Evolutionary conservation across 2,888 invertebrate species (phyloP), one percentile per base, ranked within the genome.

Genomic region (Drosophila koepferae): DNA sequence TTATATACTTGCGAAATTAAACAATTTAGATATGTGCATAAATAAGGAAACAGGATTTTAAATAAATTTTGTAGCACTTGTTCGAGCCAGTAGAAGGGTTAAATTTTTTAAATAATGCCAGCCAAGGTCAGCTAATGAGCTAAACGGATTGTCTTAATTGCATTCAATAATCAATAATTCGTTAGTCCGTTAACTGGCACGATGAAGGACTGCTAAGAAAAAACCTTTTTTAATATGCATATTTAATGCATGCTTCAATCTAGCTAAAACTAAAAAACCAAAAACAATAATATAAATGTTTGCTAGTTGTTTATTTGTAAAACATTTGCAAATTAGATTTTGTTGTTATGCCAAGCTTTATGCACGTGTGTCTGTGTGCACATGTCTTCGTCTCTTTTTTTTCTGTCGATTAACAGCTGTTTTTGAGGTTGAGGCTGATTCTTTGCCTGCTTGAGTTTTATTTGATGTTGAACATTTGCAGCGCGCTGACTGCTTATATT

Each of bases 351-450:
- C 54, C 23, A 36, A 51, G 51, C 18, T 49, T 31, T 31, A 61
- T 62, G 18, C 34, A 34, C 6, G 3, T 49, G 16, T 38, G 16
- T 62, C n/a, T 49, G 10, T 54, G 14, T 28, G 28, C 28, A 6
- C 28, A n/a, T 34, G n/a, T 53, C 36, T 20, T 41, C 41, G 51
- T 44, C 28, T 43, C 63, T 63, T 43, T 65, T 63, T 53, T 48
- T 49, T 55, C 41, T 53, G 55, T 86, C 69, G 70, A 41, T 53
- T 76, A 85, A 72, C 84, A 80, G 84, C 88, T 85, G 87, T 89
- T 89, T 60, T 86, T 90, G 78, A 86, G 86, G 86, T 90, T 86
- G 86, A 86, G 86, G 86, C 72, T 86, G 86, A 81, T 86, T 90
- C 89, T 81, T 72, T 81, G 72, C 51, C 75, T 75, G 73, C 56